Evolutionary conservation across 2,888 invertebrate genomes (phyloP), one percentile per base, ranked within the genome.

Genomic region (Pandemis cinnamomeana): DNA sequence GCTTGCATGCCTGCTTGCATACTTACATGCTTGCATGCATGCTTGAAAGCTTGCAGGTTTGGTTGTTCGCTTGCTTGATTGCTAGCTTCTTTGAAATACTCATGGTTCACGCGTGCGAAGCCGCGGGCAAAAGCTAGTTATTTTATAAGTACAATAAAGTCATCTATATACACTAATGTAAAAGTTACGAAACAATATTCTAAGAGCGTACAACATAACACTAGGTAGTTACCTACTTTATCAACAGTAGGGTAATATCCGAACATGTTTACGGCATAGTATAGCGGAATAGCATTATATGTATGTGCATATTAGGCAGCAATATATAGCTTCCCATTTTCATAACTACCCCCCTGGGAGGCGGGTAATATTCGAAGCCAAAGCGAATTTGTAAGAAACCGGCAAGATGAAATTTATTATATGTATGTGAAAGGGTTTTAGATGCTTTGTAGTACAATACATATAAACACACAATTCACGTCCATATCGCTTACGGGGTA

Each of bases 381-480:
- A 77, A 78, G 76, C 77, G 77, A 79, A 80, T 81, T 78, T 77
- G 75, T 63, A 73, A 78, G 78, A 77, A 75, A 76, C 75, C 71
- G 76, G 70, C 71, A 74, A 67, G 68, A 72, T 64, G 61, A n/a
- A 61, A 63, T 63, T 58, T 58, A 46, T 70, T 69, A 46, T 70
- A 60, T 69, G 62, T 36, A 53, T 63, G 27, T 36, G 27, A 36
- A 36, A 36, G 27, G 27, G 27, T 36, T 36, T 36, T 36, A 36
- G 27, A 36, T 36, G 27, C 27, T 36, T 36, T 36, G 27, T 36
- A 36, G 27, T 36, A 36, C 27, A 36, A 36, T 36, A 36, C 27
- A 36, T 4, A 36, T 36, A 36, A 36, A 36, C 27, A 36, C 27
- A 36, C 27, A 36, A 36, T 4, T 4, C 27, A 36, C 27, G 27